A percentile compares a stretch with the other conserved stretches of the same genome.
These are phyloP conservation scores for Sphaerodactylus townsendi DNA, from an alignment of 2,113 vertebrate genomes.

Conservation along the genomic window DNA sequence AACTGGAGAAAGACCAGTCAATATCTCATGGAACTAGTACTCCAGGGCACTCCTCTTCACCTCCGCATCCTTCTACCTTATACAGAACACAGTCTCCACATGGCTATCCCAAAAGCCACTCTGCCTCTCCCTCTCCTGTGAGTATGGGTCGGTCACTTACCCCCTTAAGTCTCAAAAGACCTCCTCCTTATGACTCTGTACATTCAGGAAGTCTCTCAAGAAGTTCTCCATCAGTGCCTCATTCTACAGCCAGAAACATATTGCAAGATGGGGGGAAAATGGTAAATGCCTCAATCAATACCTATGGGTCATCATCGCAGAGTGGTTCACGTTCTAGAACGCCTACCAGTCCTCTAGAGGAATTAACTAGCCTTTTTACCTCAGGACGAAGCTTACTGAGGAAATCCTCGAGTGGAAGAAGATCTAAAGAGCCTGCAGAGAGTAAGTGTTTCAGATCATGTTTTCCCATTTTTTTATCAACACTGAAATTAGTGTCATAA, in stretches of 20 bases:
- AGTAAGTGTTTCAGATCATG: slow-evolving; percentile 77
- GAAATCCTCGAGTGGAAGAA: slow-evolving; percentile 86
- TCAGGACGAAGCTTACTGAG: slow-evolving; percentile 86
- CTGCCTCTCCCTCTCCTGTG: slow-evolving; percentile 92
- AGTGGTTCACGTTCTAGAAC: slow-evolving; percentile 87
- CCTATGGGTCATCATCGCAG: slow-evolving; percentile 82
- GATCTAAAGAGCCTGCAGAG: slow-evolving; percentile 85
- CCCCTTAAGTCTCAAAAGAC: slow-evolving; percentile 91
- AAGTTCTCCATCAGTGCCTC: slow-evolving; percentile 90
- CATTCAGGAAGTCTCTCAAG: slow-evolving; percentile 88
- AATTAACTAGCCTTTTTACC: slow-evolving; percentile 87
- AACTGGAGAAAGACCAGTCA: slow-evolving; percentile 83
- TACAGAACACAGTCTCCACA: slow-evolving; percentile 89
- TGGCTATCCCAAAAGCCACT: slow-evolving; percentile 91
- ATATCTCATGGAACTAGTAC: slow-evolving; percentile 79
- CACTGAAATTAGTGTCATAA: neutral
- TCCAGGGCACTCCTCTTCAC: slow-evolving; percentile 86
- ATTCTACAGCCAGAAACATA: slow-evolving; percentile 80
- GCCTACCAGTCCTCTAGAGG: slow-evolving; percentile 92
- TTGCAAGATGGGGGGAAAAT: slow-evolving; percentile 86
- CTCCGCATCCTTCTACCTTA: slow-evolving; percentile 86
- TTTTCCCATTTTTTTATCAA: neutral
- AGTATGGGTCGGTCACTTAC: slow-evolving; percentile 91
- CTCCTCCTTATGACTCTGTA: slow-evolving; percentile 91
- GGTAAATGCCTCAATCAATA: slow-evolving; percentile 78